Percentiles rank a stretch among this genome's conserved stretches.
Conservation (phyloP, 2,797 vertebrate genomes). For the Macroramphosus scolopax region DNA sequence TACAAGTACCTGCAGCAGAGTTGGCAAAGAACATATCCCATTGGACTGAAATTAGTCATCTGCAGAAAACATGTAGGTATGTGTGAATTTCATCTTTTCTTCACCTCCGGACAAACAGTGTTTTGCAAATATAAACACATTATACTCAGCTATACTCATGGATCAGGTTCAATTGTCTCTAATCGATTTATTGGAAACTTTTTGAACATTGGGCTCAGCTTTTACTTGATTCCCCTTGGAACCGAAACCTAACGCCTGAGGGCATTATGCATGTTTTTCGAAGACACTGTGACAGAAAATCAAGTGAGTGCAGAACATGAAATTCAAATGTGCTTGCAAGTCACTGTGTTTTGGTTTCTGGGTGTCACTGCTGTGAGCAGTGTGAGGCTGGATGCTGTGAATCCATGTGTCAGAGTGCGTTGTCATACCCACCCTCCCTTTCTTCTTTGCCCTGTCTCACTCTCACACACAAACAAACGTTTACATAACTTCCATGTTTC, state of each 20-base stretch:
- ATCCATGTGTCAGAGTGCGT: slow-evolving; percentile 63
- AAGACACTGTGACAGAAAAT: slow-evolving; percentile 4
- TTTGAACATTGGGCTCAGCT: too few species aligned
- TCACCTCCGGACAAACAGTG: too few species aligned
- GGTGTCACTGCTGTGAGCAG: slow-evolving; percentile 35
- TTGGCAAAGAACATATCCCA: too few species aligned
- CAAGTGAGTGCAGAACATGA: background rate
- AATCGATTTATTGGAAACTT: too few species aligned
- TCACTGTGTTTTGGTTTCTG: slow-evolving; percentile 26
- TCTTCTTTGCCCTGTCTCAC: slow-evolving; percentile 3
- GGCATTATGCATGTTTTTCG: background rate
- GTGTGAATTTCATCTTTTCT: too few species aligned
- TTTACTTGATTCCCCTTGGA: background rate
- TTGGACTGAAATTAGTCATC: too few species aligned
- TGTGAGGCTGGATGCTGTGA: slow-evolving; percentile 62
- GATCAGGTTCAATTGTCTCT: too few species aligned
- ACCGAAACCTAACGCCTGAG: background rate
- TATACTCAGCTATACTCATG: too few species aligned
- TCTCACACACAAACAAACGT: slow-evolving; percentile 17
- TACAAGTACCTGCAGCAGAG: too few species aligned
- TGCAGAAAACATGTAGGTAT: too few species aligned
- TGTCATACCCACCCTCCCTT: slow-evolving; percentile 15
- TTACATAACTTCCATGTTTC: slow-evolving; percentile 67
- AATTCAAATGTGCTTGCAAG: slow-evolving; percentile 4
- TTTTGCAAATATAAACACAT: too few species aligned